Base-by-base conservation (phyloP, 2,888 invertebrate species). In the Heliothis peltigera region DNA sequence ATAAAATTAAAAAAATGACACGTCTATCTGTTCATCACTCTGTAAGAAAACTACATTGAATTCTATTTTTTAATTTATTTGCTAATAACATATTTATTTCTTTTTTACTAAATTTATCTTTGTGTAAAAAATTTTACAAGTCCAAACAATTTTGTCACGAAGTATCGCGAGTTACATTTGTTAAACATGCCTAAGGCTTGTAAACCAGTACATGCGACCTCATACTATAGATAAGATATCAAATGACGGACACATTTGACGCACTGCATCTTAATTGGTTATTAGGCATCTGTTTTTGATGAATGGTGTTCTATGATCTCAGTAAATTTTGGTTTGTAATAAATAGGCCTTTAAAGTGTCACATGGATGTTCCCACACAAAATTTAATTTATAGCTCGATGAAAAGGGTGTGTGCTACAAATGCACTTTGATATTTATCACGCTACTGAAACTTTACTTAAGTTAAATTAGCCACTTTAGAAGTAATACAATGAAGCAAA, bases 201-300 rank as follows among this genome's bases (percentile, higher is more conserved):
- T 64, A 43, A 18, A 71, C 65, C 64, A 72, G 22, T 54, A 18
- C 19, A 22, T 48, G 61, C 53, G 54, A 67, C 42, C 59, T 61
- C 74, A 72, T 72, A 75, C 69, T 44, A 58, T 1, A 73, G 73
- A 83, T 73, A 82, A 70, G 63, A 65, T 71, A 65, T 67, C 44
- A 55, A 49, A 49, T 65, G 68, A 63, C 65, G 46, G 68, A 60
- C 65, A 42, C 64, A 61, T 69, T 75, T 44, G 54, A 67, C 57
- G 66, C 70, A 66, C 68, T 81, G 77, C 81, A 80, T 80, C 75
- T 88, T 86, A 80, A 91, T 87, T 86, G 84, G 82, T 79, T 85
- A 83, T 82, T 80, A 84, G 84, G 85, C 93, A 93, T 94, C 91
- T 94, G 94, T 84, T 89, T 87, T 84, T 83, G 85, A 90, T 91